Conservation (phyloP, 2,888 invertebrate species). For the Caenorhabditis sinica region DNA sequence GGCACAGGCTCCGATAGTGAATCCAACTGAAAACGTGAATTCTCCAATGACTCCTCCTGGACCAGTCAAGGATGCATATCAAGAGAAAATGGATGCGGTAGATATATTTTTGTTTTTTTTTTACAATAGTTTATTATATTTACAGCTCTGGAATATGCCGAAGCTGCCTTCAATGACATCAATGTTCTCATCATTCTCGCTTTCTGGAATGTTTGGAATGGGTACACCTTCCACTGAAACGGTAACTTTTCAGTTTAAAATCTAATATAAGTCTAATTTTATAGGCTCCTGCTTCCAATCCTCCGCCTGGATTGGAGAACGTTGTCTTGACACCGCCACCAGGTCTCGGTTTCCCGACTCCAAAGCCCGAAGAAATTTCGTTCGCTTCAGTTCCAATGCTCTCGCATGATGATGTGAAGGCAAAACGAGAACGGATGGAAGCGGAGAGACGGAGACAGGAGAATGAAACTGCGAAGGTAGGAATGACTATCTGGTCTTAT, state of each 20-base stretch:
- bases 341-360: slow-evolving; percentile 37
- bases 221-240: slow-evolving; percentile 1
- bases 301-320: slow-evolving; percentile 62
- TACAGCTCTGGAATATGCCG: slow-evolving; percentile 62
- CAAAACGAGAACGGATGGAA: slow-evolving; percentile 48
- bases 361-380: slow-evolving; percentile 32
- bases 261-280: background rate
- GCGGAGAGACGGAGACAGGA: slow-evolving; percentile 7
- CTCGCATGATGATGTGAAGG: slow-evolving; percentile 62
- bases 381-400: slow-evolving; percentile 62
- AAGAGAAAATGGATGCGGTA: slow-evolving; percentile 55
- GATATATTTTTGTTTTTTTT: background rate
- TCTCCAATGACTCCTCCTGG: slow-evolving; percentile 11
- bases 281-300: background rate
- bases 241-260: slow-evolving; percentile 6
- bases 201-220: slow-evolving; percentile 53
- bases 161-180: slow-evolving; percentile 55
- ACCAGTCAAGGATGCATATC: slow-evolving; percentile 30
- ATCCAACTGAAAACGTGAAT: background rate
- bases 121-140: background rate
- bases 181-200: slow-evolving; percentile 49
- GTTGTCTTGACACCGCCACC: slow-evolving; percentile 59
- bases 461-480: slow-evolving; percentile 33
- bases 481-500: slow-evolving; percentile 11
- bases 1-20: background rate